A percentile compares a stretch with the other conserved stretches of the same genome.
These are phyloP conservation scores for Oreochromis spilurus DNA, from an alignment of 2,113 vertebrate genomes.

Conservation along the genomic window DNA sequence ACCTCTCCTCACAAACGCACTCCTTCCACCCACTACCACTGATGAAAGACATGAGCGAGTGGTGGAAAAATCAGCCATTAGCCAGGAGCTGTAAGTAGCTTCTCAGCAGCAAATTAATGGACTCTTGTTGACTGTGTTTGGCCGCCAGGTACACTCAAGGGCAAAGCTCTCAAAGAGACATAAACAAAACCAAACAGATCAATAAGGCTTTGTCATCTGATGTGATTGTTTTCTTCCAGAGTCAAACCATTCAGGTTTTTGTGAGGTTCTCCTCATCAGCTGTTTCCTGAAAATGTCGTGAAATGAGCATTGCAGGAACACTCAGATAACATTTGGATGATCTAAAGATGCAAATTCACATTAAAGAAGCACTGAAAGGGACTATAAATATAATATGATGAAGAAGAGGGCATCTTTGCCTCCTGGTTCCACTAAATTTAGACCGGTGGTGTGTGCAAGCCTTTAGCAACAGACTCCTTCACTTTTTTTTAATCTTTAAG, in stretches of 20 bases:
- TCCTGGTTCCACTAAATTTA: background rate
- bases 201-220: background rate
- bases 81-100: background rate
- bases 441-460: background rate
- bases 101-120: conserved; percentile 28
- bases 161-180: conserved; percentile 11
- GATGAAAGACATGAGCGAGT: conserved; percentile 6
- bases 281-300: background rate
- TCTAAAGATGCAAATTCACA: background rate
- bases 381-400: background rate
- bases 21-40: conserved; percentile 13
- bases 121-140: conserved; percentile 5
- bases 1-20: background rate
- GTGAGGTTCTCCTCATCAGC: background rate
- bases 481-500: background rate
- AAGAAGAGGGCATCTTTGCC: background rate
- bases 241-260: background rate
- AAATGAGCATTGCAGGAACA: background rate
- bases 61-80: conserved; percentile 23
- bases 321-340: background rate
- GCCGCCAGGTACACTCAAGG: background rate
- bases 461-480: background rate
- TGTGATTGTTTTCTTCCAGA: background rate
- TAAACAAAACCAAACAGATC: conserved; percentile 26
- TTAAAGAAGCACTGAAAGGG: background rate